Evolutionary conservation across 2,888 invertebrate genomes (phyloP).

Genomic region (Andrena hattorfiana): DNA sequence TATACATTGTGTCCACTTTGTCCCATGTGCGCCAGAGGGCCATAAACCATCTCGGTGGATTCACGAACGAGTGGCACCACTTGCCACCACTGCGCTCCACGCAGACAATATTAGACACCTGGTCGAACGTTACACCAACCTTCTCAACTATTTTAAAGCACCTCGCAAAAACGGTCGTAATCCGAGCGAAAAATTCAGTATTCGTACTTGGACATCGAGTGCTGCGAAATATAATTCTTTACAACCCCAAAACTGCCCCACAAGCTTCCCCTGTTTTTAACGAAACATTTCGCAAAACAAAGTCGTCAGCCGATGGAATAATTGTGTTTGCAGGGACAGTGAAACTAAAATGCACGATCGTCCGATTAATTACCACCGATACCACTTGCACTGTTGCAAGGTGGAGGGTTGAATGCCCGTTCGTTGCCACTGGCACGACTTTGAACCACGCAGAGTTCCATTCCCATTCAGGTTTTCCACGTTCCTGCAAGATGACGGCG

Average conservation of each 20-base stretch:
- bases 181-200: background rate
- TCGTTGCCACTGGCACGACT: background rate
- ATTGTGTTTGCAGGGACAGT: too few species aligned
- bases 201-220: background rate
- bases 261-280: too few species aligned
- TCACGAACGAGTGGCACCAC: conserved; percentile 26
- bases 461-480: conserved; percentile 11
- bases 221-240: background rate
- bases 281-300: too few species aligned
- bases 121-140: conserved; percentile 8
- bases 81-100: background rate
- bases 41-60: conserved; percentile 32
- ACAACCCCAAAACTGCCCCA: too few species aligned
- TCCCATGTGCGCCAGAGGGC: conserved; percentile 9
- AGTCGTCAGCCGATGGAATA: too few species aligned
- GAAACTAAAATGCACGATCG: too few species aligned
- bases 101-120: conserved; percentile 40
- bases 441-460: background rate
- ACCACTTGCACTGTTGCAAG: too few species aligned
- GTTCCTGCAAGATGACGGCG: background rate
- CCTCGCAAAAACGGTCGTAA: background rate
- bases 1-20: conserved; percentile 35
- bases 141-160: conserved; percentile 24
- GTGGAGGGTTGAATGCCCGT: background rate
- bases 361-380: too few species aligned